Conservation (phyloP, 2,113 vertebrate genomes). For the Bubalus kerabau region DNA sequence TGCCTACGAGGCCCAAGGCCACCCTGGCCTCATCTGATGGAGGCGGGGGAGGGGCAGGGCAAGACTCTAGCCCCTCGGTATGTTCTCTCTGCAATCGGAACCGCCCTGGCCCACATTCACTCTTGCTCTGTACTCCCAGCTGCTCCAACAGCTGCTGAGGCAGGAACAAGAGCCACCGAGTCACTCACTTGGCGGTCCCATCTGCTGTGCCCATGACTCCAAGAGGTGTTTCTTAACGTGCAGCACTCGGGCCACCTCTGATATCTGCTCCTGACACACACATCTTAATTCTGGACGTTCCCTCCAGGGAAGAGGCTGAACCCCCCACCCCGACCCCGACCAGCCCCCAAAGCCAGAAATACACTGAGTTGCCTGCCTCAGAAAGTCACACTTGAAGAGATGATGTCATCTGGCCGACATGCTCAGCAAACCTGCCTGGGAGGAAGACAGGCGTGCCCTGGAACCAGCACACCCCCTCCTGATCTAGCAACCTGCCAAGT, state of each 20-base stretch:
- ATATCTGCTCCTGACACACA: neutral
- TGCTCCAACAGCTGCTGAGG: neutral
- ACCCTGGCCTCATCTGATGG: no score
- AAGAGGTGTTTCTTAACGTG: rapidly evolving
- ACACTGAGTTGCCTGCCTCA: neutral
- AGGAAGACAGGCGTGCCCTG: neutral
- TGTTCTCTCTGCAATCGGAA: neutral
- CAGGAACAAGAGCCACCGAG: rapidly evolving
- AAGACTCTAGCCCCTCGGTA: neutral
- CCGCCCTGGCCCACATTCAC: neutral
- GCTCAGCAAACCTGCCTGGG: neutral
- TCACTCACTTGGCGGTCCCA: neutral
- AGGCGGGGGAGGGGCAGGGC: neutral
- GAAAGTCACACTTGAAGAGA: no score
- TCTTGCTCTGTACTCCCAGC: neutral
- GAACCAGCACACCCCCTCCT: rapidly evolving
- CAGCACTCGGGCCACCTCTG: neutral
- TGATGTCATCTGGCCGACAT: neutral
- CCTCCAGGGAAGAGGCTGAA: neutral
- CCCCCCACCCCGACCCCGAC: no score
- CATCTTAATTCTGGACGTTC: neutral
- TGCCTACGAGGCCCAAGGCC: neutral
- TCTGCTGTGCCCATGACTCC: rapidly evolving
- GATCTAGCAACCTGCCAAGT: neutral
- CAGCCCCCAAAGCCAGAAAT: neutral